These are phyloP conservation scores for Pocillopora verrucosa DNA, from an alignment of 64 coral and sea anemone genomes.

Conservation along the genomic window DNA sequence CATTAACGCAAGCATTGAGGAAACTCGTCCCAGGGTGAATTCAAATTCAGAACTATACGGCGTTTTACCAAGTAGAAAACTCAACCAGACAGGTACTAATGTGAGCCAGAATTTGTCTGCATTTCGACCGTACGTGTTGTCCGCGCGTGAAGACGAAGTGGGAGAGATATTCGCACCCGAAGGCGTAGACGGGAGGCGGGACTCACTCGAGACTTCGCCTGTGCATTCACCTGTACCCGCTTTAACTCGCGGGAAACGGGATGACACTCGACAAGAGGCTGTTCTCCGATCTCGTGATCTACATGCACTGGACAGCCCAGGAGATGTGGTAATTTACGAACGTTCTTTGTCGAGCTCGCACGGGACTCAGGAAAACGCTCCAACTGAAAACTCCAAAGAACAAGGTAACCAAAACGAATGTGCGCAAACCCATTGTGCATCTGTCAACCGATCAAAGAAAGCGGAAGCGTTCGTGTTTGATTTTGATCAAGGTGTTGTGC, in stretches of 20 bases:
- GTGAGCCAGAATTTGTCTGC: constrained; percentile 2
- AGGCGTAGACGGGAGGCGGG: constrained; percentile 2
- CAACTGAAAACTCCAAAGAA: background rate
- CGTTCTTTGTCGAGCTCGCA: constrained; percentile 2
- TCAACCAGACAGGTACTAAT: background rate
- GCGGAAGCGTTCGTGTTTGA: constrained; percentile 18
- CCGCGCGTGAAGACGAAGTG: background rate
- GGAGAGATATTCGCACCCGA: background rate
- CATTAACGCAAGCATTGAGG: constrained; percentile 10
- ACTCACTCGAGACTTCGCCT: constrained; percentile 28
- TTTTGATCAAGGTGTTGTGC: constrained; percentile 15
- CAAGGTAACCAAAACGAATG: background rate
- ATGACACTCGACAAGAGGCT: background rate
- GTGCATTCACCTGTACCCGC: constrained; percentile 5
- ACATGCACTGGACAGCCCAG: background rate
- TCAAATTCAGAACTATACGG: background rate
- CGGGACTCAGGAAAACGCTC: background rate
- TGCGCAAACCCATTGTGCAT: background rate
- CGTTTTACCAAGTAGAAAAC: background rate
- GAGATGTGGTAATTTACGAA: constrained; percentile 26
- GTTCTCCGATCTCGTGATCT: background rate
- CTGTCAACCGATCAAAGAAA: background rate
- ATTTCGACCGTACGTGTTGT: background rate
- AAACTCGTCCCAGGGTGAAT: background rate
- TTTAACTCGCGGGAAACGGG: constrained; percentile 25